Evolutionary conservation across 2,888 invertebrate species (phyloP).

Genomic region (Macrosoma leucophasiata): DNA sequence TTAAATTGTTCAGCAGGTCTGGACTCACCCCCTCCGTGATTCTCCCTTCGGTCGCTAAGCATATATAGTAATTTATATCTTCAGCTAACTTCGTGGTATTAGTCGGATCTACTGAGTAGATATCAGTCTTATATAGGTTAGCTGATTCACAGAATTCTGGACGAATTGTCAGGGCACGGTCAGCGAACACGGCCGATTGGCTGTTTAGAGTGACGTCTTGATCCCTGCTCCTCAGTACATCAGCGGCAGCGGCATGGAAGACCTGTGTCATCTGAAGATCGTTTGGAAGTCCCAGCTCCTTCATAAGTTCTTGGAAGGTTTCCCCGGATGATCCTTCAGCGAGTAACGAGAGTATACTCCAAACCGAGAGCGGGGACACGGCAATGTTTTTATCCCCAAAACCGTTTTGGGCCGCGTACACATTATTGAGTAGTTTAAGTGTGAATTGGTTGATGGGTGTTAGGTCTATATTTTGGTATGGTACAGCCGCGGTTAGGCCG

Average conservation of each 20-base stretch:
- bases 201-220: conserved; percentile 48
- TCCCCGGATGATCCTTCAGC: conserved; percentile 62
- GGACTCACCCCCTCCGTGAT: conserved; percentile 79
- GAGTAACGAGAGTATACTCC: conserved; percentile 58
- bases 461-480: conserved; percentile 40
- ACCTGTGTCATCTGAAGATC: conserved; percentile 51
- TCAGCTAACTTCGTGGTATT: conserved; percentile 64
- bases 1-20: conserved; percentile 49
- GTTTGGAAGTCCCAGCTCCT: conserved; percentile 44
- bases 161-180: conserved; percentile 46
- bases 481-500: conserved; percentile 41
- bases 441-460: conserved; percentile 53
- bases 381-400: conserved; percentile 54
- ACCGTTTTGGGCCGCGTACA: conserved; percentile 53
- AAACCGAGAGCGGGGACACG: conserved; percentile 58
- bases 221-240: conserved; percentile 41
- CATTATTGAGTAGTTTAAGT: conserved; percentile 51
- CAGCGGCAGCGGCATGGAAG: conserved; percentile 45
- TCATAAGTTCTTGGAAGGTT: conserved; percentile 55
- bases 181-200: conserved; percentile 52
- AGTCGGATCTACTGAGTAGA: conserved; percentile 74
- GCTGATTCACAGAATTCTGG: conserved; percentile 60
- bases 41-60: conserved; percentile 79
- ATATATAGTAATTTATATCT: conserved; percentile 81
- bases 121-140: conserved; percentile 64